Evolutionary conservation across 1,140 invertebrate genomes (phyloP).

Genomic region (Heliothis subflexa): DNA sequence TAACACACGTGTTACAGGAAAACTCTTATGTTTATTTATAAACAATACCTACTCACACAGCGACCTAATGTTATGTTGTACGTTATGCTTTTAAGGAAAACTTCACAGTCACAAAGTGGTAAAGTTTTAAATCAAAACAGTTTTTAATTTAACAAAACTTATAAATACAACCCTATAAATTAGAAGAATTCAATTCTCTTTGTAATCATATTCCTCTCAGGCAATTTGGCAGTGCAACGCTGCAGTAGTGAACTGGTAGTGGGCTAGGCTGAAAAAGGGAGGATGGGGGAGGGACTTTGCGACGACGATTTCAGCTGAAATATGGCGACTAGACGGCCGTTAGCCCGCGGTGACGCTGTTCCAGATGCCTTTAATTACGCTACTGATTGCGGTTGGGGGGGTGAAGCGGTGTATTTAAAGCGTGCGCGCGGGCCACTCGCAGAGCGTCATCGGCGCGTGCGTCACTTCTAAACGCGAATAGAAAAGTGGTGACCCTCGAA

Average conservation of each 20-base stretch:
- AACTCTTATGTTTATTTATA: too few relatives aligned
- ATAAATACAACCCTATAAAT: constrained; percentile 10
- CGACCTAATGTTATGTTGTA: neutral
- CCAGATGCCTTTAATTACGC: constrained; percentile 73
- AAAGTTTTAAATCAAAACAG: neutral
- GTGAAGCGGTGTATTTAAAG: constrained; percentile 62
- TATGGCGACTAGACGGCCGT: constrained; percentile 70
- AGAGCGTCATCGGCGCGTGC: constrained; percentile 72
- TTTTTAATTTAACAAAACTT: constrained; percentile 1
- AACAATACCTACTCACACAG: too few relatives aligned
- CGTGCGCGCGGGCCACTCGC: constrained; percentile 53
- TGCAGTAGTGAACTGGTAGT: constrained; percentile 30
- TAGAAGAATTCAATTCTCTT: constrained; percentile 54
- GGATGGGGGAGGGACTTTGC: constrained; percentile 43
- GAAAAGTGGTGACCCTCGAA: constrained; percentile 76
- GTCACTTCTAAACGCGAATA: constrained; percentile 78
- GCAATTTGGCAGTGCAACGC: constrained; percentile 65
- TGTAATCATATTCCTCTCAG: constrained; percentile 55
- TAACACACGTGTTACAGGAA: too few relatives aligned
- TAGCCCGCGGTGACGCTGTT: constrained; percentile 64
- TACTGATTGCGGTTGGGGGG: constrained; percentile 51
- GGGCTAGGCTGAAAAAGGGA: constrained; percentile 1
- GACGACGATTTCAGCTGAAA: constrained; percentile 63
- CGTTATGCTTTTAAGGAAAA: neutral
- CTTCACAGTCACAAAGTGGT: neutral